Conservation (phyloP, 2,113 vertebrate genomes). For the Tor tambroides region DNA sequence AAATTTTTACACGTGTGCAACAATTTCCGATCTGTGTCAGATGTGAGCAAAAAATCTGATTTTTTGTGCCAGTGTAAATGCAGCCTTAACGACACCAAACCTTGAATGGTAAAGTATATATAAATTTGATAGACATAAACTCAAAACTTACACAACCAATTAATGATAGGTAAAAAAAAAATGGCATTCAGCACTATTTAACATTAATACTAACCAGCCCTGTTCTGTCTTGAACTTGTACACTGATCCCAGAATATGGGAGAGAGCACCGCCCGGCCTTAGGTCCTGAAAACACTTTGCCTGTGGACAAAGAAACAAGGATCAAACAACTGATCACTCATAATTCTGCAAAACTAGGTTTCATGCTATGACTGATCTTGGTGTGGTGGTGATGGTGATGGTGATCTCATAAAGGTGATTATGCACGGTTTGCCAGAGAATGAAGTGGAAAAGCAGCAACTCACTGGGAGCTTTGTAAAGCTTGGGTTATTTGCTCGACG, state of each 20-base stretch:
- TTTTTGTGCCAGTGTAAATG: too few relatives aligned
- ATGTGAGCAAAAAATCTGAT: too few relatives aligned
- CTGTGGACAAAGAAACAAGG: conserved; percentile 66
- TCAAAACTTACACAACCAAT: not conserved
- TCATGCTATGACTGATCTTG: not conserved
- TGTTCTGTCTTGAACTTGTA: conserved; percentile 98
- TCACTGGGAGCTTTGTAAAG: conserved; percentile 95
- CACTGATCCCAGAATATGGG: conserved; percentile 93
- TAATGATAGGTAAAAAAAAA: not conserved
- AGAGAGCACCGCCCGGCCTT: conserved; percentile 89
- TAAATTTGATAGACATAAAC: not conserved
- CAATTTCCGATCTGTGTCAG: too few relatives aligned
- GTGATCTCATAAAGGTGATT: not conserved
- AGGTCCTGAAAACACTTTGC: conserved; percentile 95
- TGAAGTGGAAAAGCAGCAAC: conserved; percentile 60
- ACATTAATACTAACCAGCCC: conserved; percentile 87
- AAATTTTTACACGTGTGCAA: too few relatives aligned
- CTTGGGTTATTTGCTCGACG: conserved; percentile 86
- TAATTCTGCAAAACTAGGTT: not conserved
- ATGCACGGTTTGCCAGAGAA: not conserved
- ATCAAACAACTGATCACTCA: not conserved
- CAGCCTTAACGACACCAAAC: too few relatives aligned
- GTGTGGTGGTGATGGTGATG: not conserved
- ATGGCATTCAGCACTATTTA: not conserved
- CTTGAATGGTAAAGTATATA: not conserved